phyloP scores from a whole-genome alignment of 2,113 vertebrate genomes.

The Rhadina sibilatrix region DNA sequence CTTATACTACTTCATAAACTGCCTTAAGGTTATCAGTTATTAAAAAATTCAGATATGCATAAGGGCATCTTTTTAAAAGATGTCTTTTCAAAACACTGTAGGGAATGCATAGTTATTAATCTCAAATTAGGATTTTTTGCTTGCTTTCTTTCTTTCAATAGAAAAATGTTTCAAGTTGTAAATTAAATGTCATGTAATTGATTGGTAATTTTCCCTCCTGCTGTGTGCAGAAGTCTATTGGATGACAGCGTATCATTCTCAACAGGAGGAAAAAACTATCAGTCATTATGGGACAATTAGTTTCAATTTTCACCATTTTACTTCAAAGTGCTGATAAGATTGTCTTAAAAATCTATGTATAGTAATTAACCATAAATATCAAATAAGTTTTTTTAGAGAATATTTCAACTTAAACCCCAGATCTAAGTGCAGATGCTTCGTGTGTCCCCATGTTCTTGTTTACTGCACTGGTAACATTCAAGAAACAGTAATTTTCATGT shows the following conservation, averaged over 20 bases:
- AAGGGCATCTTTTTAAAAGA: not conserved
- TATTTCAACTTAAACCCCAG: not conserved
- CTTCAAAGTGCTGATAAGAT: constrained; percentile 40
- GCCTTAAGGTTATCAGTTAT: not conserved
- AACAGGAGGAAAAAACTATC: constrained; percentile 42
- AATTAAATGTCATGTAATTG: constrained; percentile 67
- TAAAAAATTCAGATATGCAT: not conserved
- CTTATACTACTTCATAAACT: not conserved
- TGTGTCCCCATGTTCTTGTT: not conserved
- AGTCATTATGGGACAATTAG: constrained; percentile 69
- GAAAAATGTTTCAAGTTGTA: constrained; percentile 28
- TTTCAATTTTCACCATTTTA: constrained; percentile 59
- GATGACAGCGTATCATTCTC: constrained; percentile 34
- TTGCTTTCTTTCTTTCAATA: not conserved
- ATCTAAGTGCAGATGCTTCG: not conserved
- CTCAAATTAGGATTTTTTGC: not conserved
- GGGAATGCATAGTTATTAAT: not conserved
- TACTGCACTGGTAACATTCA: not conserved
- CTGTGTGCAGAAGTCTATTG: constrained; percentile 37
- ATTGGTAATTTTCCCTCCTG: constrained; percentile 60
- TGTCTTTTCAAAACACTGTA: not conserved
- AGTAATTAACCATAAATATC: constrained; percentile 43
- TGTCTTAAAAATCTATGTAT: constrained; percentile 40
- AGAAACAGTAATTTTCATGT: constrained; percentile 42
- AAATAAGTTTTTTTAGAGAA: not conserved